Evolutionary conservation across 1,140 invertebrate genomes (phyloP).

Genomic region (Pentalonia nigronervosa): DNA sequence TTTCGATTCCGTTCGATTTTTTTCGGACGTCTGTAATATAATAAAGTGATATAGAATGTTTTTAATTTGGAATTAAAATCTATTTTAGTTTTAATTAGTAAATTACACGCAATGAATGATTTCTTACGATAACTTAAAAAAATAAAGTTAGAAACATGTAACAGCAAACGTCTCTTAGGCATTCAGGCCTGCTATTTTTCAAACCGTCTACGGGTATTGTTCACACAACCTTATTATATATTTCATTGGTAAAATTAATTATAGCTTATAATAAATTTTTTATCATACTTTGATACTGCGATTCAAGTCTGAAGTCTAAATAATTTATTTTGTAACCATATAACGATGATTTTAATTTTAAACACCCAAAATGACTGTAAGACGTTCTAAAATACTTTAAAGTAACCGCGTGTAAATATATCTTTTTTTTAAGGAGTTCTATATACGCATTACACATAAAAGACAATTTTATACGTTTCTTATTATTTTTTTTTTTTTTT

Average conservation of each 20-base stretch:
- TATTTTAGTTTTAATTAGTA: slow-evolving; percentile 1
- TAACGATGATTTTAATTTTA: not conserved
- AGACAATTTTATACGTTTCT: slow-evolving; percentile 54
- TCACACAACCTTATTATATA: not conserved
- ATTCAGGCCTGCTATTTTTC: not conserved
- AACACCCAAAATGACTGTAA: slow-evolving; percentile 32
- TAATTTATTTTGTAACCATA: not conserved
- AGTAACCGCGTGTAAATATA: not conserved
- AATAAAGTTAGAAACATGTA: not conserved
- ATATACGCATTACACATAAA: slow-evolving; percentile 22
- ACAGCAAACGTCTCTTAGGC: not conserved
- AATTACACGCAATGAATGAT: not conserved
- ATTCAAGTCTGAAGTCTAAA: not conserved
- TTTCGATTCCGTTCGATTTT: not conserved
- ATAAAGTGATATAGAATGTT: slow-evolving; percentile 1
- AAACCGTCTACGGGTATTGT: not conserved
- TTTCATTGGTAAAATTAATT: not conserved
- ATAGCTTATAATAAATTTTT: not conserved
- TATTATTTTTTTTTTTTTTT: slow-evolving; percentile 29
- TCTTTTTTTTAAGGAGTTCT: not conserved
- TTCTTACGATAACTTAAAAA: not conserved
- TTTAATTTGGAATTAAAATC: not conserved
- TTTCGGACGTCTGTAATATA: not conserved
- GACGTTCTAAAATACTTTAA: not conserved
- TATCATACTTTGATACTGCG: not conserved